A percentile compares a stretch with the other conserved stretches of the same genome.
These are phyloP conservation scores for Garra rufa DNA, from an alignment of 2,113 vertebrate genomes.

Conservation along the genomic window DNA sequence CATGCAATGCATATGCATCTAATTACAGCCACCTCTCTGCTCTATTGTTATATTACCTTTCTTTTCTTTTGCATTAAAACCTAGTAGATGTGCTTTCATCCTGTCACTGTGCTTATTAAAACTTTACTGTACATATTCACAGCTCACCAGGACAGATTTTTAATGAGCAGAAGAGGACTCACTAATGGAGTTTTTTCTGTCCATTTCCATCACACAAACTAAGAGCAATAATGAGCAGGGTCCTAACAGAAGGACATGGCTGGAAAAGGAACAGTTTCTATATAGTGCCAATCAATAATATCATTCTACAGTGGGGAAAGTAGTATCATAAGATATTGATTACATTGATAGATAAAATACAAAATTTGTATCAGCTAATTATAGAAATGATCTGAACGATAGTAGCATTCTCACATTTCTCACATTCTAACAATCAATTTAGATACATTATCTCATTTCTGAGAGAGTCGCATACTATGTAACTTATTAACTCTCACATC, in stretches of 20 bases:
- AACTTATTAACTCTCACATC: not conserved
- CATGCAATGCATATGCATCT: constrained; percentile 51
- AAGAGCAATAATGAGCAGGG: constrained; percentile 65
- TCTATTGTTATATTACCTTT: constrained; percentile 66
- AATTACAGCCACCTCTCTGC: constrained; percentile 66
- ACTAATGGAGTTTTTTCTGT: constrained; percentile 62
- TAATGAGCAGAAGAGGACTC: constrained; percentile 74
- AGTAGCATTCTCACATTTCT: not conserved
- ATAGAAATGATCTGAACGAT: not conserved
- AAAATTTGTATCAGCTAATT: not conserved
- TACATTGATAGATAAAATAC: not conserved
- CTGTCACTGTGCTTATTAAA: constrained; percentile 75
- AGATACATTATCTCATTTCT: constrained; percentile 9
- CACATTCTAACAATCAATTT: constrained; percentile 9
- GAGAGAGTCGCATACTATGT: not conserved
- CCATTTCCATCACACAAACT: constrained; percentile 68
- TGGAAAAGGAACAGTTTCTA: constrained; percentile 45
- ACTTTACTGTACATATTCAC: constrained; percentile 77
- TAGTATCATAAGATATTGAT: constrained; percentile 3
- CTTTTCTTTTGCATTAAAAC: constrained; percentile 67
- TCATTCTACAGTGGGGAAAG: not conserved
- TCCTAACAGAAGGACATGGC: constrained; percentile 37
- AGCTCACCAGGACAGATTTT: constrained; percentile 69
- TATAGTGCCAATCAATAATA: constrained; percentile 44
- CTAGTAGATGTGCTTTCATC: constrained; percentile 68